Evolutionary conservation across 2,888 invertebrate species (phyloP).

Genomic region (Machimus atricapillus): DNA sequence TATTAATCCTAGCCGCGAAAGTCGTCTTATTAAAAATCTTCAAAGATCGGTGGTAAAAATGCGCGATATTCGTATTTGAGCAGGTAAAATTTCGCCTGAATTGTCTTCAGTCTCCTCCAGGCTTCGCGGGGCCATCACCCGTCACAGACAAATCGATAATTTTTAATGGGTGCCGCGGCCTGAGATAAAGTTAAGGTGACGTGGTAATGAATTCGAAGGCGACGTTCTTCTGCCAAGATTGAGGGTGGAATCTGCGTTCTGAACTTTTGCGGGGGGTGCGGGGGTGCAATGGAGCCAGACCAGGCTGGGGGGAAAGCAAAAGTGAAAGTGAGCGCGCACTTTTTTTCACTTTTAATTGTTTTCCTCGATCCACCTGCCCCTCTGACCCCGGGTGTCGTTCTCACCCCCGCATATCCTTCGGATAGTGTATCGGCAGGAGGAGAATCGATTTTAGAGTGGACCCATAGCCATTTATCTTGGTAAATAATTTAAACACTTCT

Average conservation of each 20-base stretch:
- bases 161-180: constrained; percentile 44
- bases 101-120: not conserved
- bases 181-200: constrained; percentile 44
- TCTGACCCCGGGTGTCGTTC: not conserved
- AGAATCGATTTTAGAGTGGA: constrained; percentile 30
- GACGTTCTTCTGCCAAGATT: constrained; percentile 13
- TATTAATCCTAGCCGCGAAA: not conserved
- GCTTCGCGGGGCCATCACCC: not conserved
- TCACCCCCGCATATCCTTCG: not conserved
- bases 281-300: not conserved
- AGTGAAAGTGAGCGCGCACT: constrained; percentile 29
- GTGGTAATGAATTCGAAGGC: constrained; percentile 46
- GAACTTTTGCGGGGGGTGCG: not conserved
- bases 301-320: not conserved
- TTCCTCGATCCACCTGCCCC: not conserved
- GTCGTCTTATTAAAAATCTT: constrained; percentile 21
- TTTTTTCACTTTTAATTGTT: constrained; percentile 38
- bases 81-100: not conserved
- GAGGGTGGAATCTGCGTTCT: not conserved
- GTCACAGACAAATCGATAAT: constrained; percentile 42
- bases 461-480: constrained; percentile 45
- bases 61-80: not conserved
- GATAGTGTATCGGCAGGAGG: not conserved
- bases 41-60: not conserved
- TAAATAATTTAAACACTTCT: constrained; percentile 46